A percentile compares a stretch with the other conserved stretches of the same genome.
phyloP scores from a whole-genome alignment of 2,797 vertebrate genomes.

The Esox masquinongy region DNA sequence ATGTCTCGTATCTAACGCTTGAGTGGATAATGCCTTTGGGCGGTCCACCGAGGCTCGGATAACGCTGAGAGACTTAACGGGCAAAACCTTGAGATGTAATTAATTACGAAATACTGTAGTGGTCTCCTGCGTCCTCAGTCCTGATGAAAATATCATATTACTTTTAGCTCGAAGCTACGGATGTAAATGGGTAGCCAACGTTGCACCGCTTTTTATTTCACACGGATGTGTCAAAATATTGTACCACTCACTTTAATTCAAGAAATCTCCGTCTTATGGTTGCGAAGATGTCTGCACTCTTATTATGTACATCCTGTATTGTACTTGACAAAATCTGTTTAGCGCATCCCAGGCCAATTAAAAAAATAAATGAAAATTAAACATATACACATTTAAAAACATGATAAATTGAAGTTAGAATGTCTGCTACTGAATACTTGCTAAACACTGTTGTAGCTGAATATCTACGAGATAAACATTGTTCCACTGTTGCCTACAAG shows the following conservation, averaged over 20 bases:
- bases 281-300: no score
- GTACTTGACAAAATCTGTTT: no score
- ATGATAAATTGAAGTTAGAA: no score
- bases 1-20: background rate
- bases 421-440: background rate
- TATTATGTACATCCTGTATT: no score
- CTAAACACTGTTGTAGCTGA: background rate
- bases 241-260: no score
- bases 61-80: background rate
- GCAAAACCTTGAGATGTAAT: slow-evolving; percentile 3
- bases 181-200: background rate
- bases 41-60: background rate
- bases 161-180: background rate
- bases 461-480: background rate
- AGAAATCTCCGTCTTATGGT: no score
- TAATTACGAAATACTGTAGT: background rate
- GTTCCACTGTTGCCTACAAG: background rate
- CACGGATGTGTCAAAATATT: no score
- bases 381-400: no score
- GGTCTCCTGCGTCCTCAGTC: background rate
- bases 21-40: background rate
- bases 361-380: no score
- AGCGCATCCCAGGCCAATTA: no score
- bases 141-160: background rate
- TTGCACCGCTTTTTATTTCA: no score